Base-by-base conservation (phyloP, 1,140 invertebrate genomes). In the Bradynema listronoti region DNA sequence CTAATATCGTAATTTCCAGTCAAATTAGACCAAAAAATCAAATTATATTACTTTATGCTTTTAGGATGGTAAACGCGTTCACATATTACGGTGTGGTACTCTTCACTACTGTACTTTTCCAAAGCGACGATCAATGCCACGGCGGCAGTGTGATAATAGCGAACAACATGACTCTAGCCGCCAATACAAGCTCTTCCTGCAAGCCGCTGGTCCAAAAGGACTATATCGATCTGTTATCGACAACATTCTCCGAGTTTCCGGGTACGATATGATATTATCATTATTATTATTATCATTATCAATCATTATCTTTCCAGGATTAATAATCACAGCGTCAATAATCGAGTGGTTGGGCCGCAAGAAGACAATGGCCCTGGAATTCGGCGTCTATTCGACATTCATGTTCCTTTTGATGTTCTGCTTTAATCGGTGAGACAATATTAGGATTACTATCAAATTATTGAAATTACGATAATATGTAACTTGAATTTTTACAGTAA, bases 51-150 rank as follows among this genome's bases (percentile, higher is more conserved):
- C 11, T 24, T 55, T 25, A 47, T 55, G 3, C n/a, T 61, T 78
- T 43, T 73, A 91, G 89, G 89, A 86, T 90, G 81, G 85, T 87
- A 0, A 91, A 89, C 80, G 89, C 91, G 1, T 94, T 95, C 80
- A 91, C 88, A 69, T 96, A 96, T 78, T 95, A 95, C 78, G 91
- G 91, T 27, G 83, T 94, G 33, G 90, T 96, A 3, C 80, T 95
- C 42, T 90, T 95, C 85, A 91, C 90, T 0, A 94, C 91, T 1
- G 91, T 94, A 79, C 80, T 95, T 29, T 89, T 95, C 80, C 87
- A 89, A 72, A 77, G 76, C 34, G 78, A 77, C 22, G 80, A 82
- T 68, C 77, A 78, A 63, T 83, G 82, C 57, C 80, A 82, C 68
- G 82, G 82, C 54, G 66, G 77, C 41, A 24, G 67, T 57, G 43